phyloP scores from a whole-genome alignment of 2,797 vertebrate species.

The Cyclura pinguis region DNA sequence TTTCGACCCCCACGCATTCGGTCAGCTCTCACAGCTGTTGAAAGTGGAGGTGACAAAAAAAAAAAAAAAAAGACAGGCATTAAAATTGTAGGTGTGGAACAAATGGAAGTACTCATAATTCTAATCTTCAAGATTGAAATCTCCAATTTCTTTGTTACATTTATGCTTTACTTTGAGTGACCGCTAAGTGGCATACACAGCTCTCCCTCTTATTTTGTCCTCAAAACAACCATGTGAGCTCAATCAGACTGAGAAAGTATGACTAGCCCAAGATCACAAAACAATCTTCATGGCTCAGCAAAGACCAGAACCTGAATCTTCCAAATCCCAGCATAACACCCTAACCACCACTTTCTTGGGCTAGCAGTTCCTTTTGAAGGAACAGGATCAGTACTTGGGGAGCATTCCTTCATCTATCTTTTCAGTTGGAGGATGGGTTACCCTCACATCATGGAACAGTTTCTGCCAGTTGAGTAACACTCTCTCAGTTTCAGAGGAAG shows the following conservation, averaged over 20 bases:
- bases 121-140: not conserved
- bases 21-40: slow-evolving; percentile 93
- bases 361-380: not conserved
- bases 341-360: not conserved
- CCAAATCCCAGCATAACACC: not conserved
- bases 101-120: not conserved
- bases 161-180: not conserved
- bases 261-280: not conserved
- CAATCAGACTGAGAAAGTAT: not conserved
- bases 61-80: not conserved
- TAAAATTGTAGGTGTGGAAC: not conserved
- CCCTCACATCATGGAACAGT: not conserved
- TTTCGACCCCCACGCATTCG: slow-evolving; percentile 98
- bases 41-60: not conserved
- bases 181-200: not conserved
- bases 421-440: not conserved
- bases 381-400: too few relatives aligned
- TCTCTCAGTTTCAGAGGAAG: too few relatives aligned
- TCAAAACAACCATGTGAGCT: not conserved
- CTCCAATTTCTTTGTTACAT: not conserved
- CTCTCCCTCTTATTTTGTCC: not conserved
- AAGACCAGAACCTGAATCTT: not conserved
- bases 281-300: not conserved
- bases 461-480: not conserved
- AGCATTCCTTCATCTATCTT: not conserved